Percentiles rank a stretch among this genome's conserved stretches.
phyloP scores from a whole-genome alignment of 1,140 invertebrate genomes.

The Macrobrachium rosenbergii region DNA sequence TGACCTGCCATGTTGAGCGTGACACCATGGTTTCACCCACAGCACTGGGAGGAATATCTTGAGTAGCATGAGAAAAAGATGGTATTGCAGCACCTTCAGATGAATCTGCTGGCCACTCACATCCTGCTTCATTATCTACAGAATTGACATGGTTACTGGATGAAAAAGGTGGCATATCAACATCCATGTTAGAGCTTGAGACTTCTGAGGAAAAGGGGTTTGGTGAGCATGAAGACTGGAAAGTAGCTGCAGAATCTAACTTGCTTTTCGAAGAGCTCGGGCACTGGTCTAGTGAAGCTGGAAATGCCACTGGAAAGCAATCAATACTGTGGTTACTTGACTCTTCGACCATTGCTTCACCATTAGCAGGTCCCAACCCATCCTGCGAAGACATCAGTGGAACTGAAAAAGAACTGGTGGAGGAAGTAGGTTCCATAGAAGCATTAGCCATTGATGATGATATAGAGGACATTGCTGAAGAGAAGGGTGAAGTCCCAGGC shows the following conservation, averaged over 20 bases:
- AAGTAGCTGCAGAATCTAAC: background rate
- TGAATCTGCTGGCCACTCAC: conserved; percentile 29
- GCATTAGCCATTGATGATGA: no score
- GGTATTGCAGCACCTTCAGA: conserved; percentile 16
- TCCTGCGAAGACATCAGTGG: background rate
- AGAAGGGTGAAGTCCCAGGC: background rate
- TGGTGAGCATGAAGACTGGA: conserved; percentile 16
- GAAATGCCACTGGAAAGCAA: conserved; percentile 5
- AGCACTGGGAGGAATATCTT: background rate
- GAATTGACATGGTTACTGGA: background rate
- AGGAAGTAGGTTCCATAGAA: background rate
- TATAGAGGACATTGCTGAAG: conserved; percentile 7
- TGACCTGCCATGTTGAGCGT: conserved; percentile 30
- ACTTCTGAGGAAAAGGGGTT: conserved; percentile 30
- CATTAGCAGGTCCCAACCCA: background rate
- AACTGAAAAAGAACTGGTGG: background rate
- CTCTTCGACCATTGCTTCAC: conserved; percentile 7
- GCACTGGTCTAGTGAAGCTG: background rate
- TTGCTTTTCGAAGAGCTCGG: conserved; percentile 9
- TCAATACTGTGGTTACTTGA: background rate
- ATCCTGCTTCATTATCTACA: background rate
- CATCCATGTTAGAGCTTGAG: conserved; percentile 14
- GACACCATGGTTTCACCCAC: conserved; percentile 33
- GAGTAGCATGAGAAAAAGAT: conserved; percentile 23
- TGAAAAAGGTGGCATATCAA: background rate